phyloP scores from a whole-genome alignment of 2,888 invertebrate genomes.

The Pomacea canaliculata region DNA sequence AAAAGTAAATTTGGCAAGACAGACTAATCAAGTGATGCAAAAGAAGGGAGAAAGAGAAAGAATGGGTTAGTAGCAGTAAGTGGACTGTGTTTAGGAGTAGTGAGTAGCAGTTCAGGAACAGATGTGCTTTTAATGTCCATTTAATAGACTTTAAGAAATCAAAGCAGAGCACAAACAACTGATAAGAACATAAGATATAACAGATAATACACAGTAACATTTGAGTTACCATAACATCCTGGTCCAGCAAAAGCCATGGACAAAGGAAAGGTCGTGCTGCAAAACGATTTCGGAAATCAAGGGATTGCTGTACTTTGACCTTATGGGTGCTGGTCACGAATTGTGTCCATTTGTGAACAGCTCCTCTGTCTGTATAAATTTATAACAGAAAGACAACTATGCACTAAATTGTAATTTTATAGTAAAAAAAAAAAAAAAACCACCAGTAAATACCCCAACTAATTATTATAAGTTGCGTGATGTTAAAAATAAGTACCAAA shows the following conservation, averaged over 20 bases:
- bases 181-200: no score
- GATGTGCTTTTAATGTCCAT: no score
- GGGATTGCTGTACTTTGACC: constrained; percentile 55
- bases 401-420: not conserved
- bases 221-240: constrained; percentile 47
- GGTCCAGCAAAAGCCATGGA: constrained; percentile 44
- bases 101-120: no score
- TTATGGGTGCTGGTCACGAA: constrained; percentile 63
- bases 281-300: constrained; percentile 65
- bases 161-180: no score
- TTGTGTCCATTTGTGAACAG: constrained; percentile 56
- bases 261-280: constrained; percentile 62
- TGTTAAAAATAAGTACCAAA: not conserved
- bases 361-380: constrained; percentile 43
- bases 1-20: not conserved
- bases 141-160: no score
- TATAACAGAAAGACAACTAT: not conserved
- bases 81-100: not conserved
- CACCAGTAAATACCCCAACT: no score
- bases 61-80: not conserved
- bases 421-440: not conserved
- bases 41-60: constrained; percentile 8
- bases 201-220: not conserved
- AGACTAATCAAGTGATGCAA: not conserved
- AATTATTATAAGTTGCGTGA: no score